Percentiles rank a stretch among this genome's conserved stretches.
Conservation (phyloP, 53 echinoderm and acorn worm species). For the Glandiceps talaboti region DNA sequence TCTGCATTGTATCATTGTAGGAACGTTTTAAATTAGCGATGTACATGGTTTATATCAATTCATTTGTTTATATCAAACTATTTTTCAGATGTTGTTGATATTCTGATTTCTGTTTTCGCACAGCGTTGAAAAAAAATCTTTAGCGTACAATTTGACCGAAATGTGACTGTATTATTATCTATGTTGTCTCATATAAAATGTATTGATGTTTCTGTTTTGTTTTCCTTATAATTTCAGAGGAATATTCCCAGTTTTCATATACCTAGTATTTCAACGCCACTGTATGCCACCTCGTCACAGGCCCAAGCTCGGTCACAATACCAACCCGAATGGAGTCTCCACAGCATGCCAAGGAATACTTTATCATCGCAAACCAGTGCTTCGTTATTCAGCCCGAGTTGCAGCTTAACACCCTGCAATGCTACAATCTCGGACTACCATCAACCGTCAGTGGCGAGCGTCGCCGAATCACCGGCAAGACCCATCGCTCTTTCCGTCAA, state of each 20-base stretch:
- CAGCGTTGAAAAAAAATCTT: too few relatives aligned
- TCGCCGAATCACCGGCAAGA: neutral
- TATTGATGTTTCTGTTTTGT: too few relatives aligned
- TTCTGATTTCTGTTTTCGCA: too few relatives aligned
- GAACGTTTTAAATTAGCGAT: too few relatives aligned
- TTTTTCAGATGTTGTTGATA: too few relatives aligned
- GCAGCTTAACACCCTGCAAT: neutral
- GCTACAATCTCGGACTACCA: neutral
- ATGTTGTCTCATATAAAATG: too few relatives aligned
- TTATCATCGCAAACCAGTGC: neutral
- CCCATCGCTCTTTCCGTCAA: neutral
- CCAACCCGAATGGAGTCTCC: neutral
- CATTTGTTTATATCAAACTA: too few relatives aligned
- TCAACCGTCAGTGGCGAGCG: neutral
- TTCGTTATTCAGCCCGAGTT: neutral
- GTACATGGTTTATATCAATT: too few relatives aligned
- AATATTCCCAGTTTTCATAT: neutral
- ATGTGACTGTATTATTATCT: too few relatives aligned
- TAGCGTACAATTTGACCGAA: too few relatives aligned
- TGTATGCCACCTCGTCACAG: neutral
- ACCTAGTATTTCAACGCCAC: neutral
- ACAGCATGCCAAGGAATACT: neutral
- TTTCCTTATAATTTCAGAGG: neutral
- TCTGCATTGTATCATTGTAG: too few relatives aligned
- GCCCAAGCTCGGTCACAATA: neutral